Evolutionary conservation across 2,888 invertebrate species (phyloP), one percentile per base, ranked within the genome.

Genomic region (Hydriomena furcata): DNA sequence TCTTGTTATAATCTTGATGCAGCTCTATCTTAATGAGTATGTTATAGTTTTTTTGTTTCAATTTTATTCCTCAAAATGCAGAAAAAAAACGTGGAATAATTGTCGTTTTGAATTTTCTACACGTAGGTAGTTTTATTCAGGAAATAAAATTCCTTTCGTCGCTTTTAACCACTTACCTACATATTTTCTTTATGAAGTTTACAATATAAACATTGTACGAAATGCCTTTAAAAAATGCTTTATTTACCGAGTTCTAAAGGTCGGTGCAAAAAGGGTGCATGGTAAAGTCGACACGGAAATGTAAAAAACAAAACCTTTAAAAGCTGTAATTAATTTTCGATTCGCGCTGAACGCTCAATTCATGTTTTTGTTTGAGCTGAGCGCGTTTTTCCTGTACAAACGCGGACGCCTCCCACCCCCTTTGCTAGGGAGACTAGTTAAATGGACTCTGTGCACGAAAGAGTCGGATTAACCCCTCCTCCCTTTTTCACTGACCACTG

Each of bases 241-340:
- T 25, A 48, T 36, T 48, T 36, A 36, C 24, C 7, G 20, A 42
- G 42, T 11, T 8, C 25, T 42, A 47, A 38, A 44, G 38, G 42
- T 38, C 23, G 24, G 36, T 27, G 13, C 40, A 48, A 11, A 47
- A 10, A 23, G 31, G 30, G 23, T 30, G 41, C 58, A 52, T 21
- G 43, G 43, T 48, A 43, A 52, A 43, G 50, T 40, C 44, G 38
- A 55, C 43, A 61, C 48, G 48, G 34, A 61, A 56, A 55, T 61
- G 49, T 54, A 10, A 64, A 69, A 71, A 68, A 75, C 70, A 74
- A 72, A 74, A 73, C 68, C 67, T 68, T 77, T 70, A 65, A 65
- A 71, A 74, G 71, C 76, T 72, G 76, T 83, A 84, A 85, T 87
- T 86, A 86, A 85, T 83, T 84, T 85, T 82, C 82, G 76, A 84